These are phyloP conservation scores for Dasyurus viverrinus DNA, from an alignment of 2,113 vertebrate species.

Conservation along the genomic window DNA sequence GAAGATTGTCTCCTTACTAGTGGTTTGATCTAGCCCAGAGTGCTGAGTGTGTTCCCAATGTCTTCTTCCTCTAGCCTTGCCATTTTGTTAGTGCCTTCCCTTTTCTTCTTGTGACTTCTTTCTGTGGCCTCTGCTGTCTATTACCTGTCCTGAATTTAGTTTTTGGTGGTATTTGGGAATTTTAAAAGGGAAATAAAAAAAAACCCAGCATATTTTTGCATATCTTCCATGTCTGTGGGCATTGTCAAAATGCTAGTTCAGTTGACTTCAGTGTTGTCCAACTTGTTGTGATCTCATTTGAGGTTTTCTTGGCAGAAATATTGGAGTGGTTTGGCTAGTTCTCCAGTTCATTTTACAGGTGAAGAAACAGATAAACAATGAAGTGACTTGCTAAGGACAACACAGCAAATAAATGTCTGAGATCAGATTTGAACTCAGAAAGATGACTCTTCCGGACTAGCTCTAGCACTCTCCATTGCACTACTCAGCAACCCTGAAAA, in stretches of 20 bases:
- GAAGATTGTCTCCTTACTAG: background rate
- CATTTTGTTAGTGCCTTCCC: background rate
- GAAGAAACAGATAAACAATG: background rate
- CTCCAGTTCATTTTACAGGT: too few species aligned
- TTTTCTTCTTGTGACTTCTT: background rate
- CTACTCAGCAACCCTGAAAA: background rate
- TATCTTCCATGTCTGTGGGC: too few species aligned
- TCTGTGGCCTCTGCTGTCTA: background rate
- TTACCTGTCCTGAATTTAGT: background rate
- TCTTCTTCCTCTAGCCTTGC: background rate
- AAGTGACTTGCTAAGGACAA: background rate
- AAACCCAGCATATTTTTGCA: background rate
- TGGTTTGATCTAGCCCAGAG: background rate
- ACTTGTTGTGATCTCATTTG: too few species aligned
- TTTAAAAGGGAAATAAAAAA: background rate
- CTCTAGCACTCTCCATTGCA: background rate
- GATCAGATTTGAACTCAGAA: background rate
- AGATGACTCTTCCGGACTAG: too few species aligned
- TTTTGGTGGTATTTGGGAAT: background rate
- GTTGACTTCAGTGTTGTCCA: too few species aligned
- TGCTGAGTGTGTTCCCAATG: background rate
- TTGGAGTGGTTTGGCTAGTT: too few species aligned
- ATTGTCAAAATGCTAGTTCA: too few species aligned
- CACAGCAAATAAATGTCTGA: background rate
- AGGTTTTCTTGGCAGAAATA: too few species aligned